Base-by-base conservation (phyloP, 1,140 invertebrate species). In the Bilobella aurantiaca region DNA sequence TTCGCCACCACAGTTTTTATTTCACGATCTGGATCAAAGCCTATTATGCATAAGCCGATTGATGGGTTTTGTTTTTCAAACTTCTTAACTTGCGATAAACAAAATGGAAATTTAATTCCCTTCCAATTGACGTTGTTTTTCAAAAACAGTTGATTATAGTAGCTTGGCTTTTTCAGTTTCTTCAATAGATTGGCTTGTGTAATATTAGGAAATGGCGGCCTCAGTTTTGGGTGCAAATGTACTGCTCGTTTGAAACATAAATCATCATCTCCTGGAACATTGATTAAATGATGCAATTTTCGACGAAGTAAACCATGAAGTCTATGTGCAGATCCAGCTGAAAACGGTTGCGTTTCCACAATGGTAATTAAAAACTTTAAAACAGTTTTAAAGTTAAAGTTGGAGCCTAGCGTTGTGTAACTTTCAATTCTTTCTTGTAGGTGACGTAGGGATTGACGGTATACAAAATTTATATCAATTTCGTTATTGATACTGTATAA, bases 61-160 rank as follows among this genome's bases (percentile, higher is more conserved):
- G 27, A n/a, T 23, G 56, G 63, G 47, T 64, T 64, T 31, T 58
- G 56, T 2, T 29, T 59, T 59, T 64, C 56, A 32, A 64, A 64
- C 31, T 46, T 42, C 23, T 8, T 0, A 25, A 64, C n/a, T 46
- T 64, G 56, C 1, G 42, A 28, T 1, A 64, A 1, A 14, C 14
- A 31, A 14, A 64, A 30, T 47, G 63, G 63, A 59, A 58, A 64
- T 0, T 64, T 34, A 23, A 58, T 58, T 16, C 34, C 63, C 0
- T 23, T 27, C 62, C 62, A 64, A 1, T 64, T 37, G 12, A 64
- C 29, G 8, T 16, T 21, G 0, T 28, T 31, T n/a, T 57, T 12
- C 32, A n/a, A 2, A 1, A 58, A 8, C 5, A 58, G n/a, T 1
- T 27, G 8, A 18, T 64, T 31, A 23, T 34, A 58, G 27, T 1